Evolutionary conservation across 1,140 invertebrate species (phyloP).

Genomic region (Colletes gigas): DNA sequence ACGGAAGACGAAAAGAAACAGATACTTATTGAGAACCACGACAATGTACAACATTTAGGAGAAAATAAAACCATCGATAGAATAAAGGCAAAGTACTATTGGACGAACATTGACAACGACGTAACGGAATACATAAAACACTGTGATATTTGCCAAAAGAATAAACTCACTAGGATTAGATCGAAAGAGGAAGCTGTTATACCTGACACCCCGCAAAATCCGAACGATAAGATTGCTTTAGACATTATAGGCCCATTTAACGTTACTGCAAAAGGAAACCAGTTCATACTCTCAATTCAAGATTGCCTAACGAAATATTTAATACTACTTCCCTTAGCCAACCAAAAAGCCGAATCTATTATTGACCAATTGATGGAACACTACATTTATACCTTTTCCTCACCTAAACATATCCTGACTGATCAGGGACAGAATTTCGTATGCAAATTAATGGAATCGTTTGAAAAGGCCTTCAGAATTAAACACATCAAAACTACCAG

Average conservation of each 20-base stretch:
- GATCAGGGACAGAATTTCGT: slow-evolving; percentile 65
- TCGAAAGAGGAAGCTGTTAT: background rate
- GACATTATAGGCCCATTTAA: slow-evolving; percentile 6
- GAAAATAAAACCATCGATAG: background rate
- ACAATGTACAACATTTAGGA: background rate
- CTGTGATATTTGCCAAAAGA: slow-evolving; percentile 5
- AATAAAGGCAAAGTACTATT: background rate
- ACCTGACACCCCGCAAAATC: background rate
- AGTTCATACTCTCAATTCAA: slow-evolving; percentile 65
- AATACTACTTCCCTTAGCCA: slow-evolving; percentile 38
- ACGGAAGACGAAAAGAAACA: background rate
- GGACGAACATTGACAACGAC: background rate
- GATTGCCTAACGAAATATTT: slow-evolving; percentile 68
- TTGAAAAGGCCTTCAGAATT: slow-evolving; percentile 59
- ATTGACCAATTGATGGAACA: slow-evolving; percentile 54
- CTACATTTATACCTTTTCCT: slow-evolving; percentile 63
- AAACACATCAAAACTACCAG: slow-evolving; percentile 59
- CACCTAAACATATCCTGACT: slow-evolving; percentile 60
- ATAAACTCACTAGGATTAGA: slow-evolving; percentile 3
- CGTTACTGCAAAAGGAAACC: slow-evolving; percentile 12
- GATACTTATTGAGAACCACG: background rate
- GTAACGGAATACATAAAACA: background rate
- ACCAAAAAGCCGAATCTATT: slow-evolving; percentile 54
- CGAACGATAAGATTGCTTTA: slow-evolving; percentile 25
- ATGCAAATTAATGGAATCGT: slow-evolving; percentile 54